Evolutionary conservation across 2,113 vertebrate species (phyloP).

Genomic region (Pterophyllum scalare): DNA sequence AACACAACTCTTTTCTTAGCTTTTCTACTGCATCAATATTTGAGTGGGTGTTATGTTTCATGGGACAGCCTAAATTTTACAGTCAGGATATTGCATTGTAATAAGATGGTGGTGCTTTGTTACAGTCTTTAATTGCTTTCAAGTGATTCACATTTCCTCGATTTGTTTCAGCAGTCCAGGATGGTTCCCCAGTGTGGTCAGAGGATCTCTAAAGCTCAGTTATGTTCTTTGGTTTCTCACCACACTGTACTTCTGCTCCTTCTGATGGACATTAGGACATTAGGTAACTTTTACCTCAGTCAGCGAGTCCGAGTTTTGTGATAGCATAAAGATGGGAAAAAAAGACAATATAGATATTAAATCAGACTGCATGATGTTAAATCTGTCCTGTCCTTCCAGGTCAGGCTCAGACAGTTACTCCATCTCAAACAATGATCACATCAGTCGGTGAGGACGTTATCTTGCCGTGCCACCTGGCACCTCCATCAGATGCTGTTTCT

Average conservation of each 20-base stretch:
- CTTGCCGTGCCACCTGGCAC: rapidly evolving
- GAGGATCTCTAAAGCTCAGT: rapidly evolving
- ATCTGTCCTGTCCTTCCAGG: not conserved
- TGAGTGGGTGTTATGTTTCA: too few species aligned
- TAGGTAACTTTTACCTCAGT: not conserved
- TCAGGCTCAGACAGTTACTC: not conserved
- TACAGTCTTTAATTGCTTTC: too few species aligned
- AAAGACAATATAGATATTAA: not conserved
- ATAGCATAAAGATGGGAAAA: too few species aligned
- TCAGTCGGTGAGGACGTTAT: rapidly evolving
- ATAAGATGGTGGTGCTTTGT: too few species aligned
- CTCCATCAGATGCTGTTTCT: rapidly evolving
- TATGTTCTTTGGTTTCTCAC: rapidly evolving
- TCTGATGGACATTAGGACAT: not conserved
- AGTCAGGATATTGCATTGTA: too few species aligned
- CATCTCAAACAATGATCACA: not conserved
- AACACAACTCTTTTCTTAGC: too few species aligned
- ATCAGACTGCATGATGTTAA: rapidly evolving
- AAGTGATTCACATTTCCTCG: too few species aligned
- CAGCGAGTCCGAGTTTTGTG: too few species aligned
- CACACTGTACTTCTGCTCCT: not conserved
- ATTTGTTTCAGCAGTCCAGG: too few species aligned
- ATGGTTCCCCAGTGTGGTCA: too few species aligned
- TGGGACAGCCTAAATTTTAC: too few species aligned
- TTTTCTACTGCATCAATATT: too few species aligned